Evolutionary conservation across 2,113 vertebrate species (phyloP), one percentile per base, ranked within the genome.

Genomic region (Rhea americana): DNA sequence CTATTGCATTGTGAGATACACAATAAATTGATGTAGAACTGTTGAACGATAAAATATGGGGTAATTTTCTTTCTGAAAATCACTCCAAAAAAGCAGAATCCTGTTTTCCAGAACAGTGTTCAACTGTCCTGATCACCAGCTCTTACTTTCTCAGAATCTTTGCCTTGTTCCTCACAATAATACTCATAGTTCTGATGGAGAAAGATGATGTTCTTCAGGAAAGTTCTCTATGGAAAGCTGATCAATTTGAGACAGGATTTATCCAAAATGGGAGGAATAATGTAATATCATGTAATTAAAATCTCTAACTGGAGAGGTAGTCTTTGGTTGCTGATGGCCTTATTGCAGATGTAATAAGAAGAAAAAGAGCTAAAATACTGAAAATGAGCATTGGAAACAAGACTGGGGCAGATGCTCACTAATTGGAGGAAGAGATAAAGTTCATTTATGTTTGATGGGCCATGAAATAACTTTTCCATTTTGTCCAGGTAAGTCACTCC

Each of bases 371-470:
- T 87, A 83, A 81, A 86, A 68, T 58, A 9, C 53, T 90, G 48
- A 73, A 48, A 3, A 2, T 72, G 88, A 74, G 76, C 9, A 8
- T 87, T 92, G 47, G 90, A 93, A 87, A 87, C 55, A 80, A 71
- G 63, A 39, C n/a, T 83, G 35, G 43, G 55, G 28, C 55, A 75
- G 89, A 56, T 82, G 81, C 62, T 59, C 45, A 32, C 41, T 77
- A 59, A 80, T 9, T 93, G 50, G 63, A 95, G 63, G 39, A 71
- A 81, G 61, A 67, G 30, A 88, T 28, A 72, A 89, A 86, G 56
- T 91, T 95, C 84, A 73, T 93, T 87, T 67, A 63, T 91, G 81
- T 85, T 78, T 90, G 81, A 85, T 74, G 45, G 53, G 74, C 78
- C 74, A 79, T 93, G 82, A 91, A 82, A 82, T 66, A 90, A 87